Evolutionary conservation across 1,140 invertebrate species (phyloP).

Genomic region (Bicyclus anynana): DNA sequence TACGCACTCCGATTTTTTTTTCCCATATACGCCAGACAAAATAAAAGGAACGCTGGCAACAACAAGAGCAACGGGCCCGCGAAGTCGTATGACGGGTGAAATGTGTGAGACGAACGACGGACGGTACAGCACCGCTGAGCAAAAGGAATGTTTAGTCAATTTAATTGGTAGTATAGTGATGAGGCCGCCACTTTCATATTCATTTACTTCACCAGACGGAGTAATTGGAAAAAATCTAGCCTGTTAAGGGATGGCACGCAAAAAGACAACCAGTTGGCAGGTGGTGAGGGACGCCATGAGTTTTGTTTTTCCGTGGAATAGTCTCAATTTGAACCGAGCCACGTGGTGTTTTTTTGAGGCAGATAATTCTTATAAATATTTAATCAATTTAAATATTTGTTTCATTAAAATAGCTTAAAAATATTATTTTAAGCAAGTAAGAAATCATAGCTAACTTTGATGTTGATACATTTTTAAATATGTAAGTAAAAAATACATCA

Average conservation of each 20-base stretch:
- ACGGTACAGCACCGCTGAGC: slow-evolving; percentile 25
- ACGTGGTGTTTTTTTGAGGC: too few species aligned
- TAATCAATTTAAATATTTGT: too few species aligned
- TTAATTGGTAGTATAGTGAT: slow-evolving; percentile 44
- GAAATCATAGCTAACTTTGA: too few species aligned
- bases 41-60: slow-evolving; percentile 10
- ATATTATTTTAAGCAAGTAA: too few species aligned
- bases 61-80: slow-evolving; percentile 20
- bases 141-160: slow-evolving; percentile 44
- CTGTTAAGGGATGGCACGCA: slow-evolving; percentile 23
- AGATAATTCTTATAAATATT: too few species aligned
- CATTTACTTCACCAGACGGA: slow-evolving; percentile 45
- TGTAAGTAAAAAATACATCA: too few species aligned
- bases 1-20: slow-evolving; percentile 3
- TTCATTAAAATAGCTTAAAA: too few species aligned
- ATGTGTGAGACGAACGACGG: slow-evolving; percentile 22
- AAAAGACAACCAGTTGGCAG: slow-evolving; percentile 26
- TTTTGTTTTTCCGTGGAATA: background rate
- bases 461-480: too few species aligned
- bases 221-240: slow-evolving; percentile 51
- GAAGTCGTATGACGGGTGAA: slow-evolving; percentile 21
- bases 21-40: slow-evolving; percentile 7
- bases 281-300: background rate
- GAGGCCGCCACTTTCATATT: slow-evolving; percentile 39
- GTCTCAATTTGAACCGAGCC: background rate